Base-by-base conservation (phyloP, 2,113 vertebrate species). In the Rhinoderma darwinii region DNA sequence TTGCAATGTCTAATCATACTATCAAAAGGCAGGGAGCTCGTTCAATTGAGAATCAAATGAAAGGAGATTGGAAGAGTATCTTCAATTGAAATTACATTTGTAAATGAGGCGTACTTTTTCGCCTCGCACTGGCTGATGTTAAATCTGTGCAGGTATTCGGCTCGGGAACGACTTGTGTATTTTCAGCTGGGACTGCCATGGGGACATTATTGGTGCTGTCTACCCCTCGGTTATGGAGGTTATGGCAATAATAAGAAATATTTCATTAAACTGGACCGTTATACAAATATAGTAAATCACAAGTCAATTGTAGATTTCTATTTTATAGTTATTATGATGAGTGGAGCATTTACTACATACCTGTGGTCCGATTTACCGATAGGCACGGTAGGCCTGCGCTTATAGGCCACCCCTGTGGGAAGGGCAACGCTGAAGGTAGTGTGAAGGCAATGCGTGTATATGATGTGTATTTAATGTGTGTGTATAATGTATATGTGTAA, bases 1-100 rank as follows among this genome's bases (percentile, higher is more conserved):
- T 94, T 94, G 94, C 94, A 91, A 95, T 94, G 95, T 94, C 95
- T 98, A 96, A 98, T 97, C 96, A 97, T 92, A 95, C 96, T 93
- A 96, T 97, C 96, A 96, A 93, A 93, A 89, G 89, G 89, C 90
- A 92, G 92, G 61, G 93, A 89, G 93, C 92, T 93, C 92, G 93
- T 92, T 93, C 95, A 93, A 95, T 93, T 92, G 94, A 93, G 94
- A 93, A 93, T 93, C 93, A 95, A 95, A 96, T 94, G 94, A 95
- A 96, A 94, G 95, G 93, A 95, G 95, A 95, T 93, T 95, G 96
- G 94, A 95, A 95, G 94, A 94, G 94, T 92, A 93, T 93, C 94
- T 92, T 93, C 95, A 93, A 96, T 94, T 95, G 95, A 96, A 96
- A 96, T 96, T 95, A 95, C 95, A 96, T 96, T 96, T 96, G 96